Percentiles rank a stretch among this genome's conserved stretches.
Evolutionary conservation across 2,888 invertebrate species (phyloP).

Genomic region (Ceriagrion tenellum): DNA sequence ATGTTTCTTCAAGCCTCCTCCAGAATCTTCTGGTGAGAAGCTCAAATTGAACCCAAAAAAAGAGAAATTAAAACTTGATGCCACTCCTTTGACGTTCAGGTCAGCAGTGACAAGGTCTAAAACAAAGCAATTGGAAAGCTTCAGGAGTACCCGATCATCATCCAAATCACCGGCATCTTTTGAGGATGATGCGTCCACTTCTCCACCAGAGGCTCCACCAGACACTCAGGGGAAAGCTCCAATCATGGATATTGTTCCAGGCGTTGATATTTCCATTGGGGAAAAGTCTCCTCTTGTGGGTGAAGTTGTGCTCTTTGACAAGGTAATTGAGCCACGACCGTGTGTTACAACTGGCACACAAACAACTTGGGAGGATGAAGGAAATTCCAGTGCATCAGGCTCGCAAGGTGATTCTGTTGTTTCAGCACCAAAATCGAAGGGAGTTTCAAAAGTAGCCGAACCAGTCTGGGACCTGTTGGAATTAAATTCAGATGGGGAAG

Average conservation of each 20-base stretch:
- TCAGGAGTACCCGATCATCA: background rate
- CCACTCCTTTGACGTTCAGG: background rate
- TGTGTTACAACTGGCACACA: background rate
- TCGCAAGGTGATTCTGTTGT: background rate
- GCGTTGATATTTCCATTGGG: background rate
- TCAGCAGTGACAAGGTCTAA: background rate
- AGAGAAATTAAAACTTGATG: background rate
- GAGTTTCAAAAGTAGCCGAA: background rate
- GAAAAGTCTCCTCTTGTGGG: background rate
- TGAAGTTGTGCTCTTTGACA: background rate
- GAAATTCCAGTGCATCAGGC: background rate
- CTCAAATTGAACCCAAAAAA: background rate
- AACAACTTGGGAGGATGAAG: background rate
- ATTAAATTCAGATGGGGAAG: background rate
- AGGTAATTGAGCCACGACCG: background rate
- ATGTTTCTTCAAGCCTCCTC: background rate
- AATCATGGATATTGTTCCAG: background rate
- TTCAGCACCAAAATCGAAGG: background rate
- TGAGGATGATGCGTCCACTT: background rate
- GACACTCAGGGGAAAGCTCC: background rate
- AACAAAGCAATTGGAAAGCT: background rate
- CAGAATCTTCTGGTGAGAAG: background rate
- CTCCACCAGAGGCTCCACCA: background rate
- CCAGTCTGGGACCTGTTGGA: constrained; percentile 47
- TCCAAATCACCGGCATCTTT: constrained; percentile 1